Base-by-base conservation (phyloP, 2,797 vertebrate species). In the Macropus fuliginosus region DNA sequence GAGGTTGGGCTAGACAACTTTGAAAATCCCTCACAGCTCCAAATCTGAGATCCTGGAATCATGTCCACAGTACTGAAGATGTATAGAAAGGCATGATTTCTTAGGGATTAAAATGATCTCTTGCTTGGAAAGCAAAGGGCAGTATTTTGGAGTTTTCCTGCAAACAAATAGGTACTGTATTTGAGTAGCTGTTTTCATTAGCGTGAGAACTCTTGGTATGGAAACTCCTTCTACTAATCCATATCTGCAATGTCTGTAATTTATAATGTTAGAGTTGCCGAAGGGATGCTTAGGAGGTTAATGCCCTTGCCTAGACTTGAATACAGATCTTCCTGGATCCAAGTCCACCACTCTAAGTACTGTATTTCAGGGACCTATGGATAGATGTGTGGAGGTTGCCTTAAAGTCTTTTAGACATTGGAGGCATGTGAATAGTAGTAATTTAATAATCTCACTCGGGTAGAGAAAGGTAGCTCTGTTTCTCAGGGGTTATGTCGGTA, bases 81-180 rank as follows among this genome's bases (percentile, higher is more conserved):
- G 40, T 11, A 24, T 12, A 27, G 24, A 46, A 95, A 94, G 89
- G 92, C 56, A 6, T 93, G 29, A 66, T 90, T 56, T 94, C 40
- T 62, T 46, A 34, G 92, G 34, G 34, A 94, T 91, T 92, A 89
- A 81, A 91, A 62, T 94, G 87, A 56, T n/a, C n/a, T 93, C 59
- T n/a, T 91, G 34, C 54, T 92, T 94, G 62, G 46, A 91, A 96
- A 94, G 93, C 54, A 62, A 94, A 95, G n/a, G 11, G 81, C 40
- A 46, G 74, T 27, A 87, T 50, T 87, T 24, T 87, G 24, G 40
- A n/a, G 8, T 87, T 50, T 87, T 56, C 90, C 90, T 93, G 21
- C 13, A 59, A 21, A 55, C 28, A 81, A 57, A 91, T 46, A 92
- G 34, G 3, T 92, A 91, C 55, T 21, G 59, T 56, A 54, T 95